Percentiles rank a stretch among this genome's conserved stretches.
These are phyloP conservation scores for Lasioglossum zephyrum DNA, from an alignment of 2,888 invertebrate genomes.

Conservation along the genomic window DNA sequence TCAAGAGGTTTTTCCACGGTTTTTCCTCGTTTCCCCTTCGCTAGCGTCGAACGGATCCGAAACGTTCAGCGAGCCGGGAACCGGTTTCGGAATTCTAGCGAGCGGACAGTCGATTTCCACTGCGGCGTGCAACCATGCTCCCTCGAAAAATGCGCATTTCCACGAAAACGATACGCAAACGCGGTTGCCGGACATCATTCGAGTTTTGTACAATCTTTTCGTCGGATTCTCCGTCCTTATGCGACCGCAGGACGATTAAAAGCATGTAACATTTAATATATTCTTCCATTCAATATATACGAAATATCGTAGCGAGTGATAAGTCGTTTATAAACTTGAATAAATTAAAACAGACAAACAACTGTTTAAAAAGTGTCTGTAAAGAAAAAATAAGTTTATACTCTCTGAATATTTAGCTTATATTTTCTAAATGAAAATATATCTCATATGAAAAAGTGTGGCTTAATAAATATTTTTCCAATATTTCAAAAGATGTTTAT, in stretches of 20 bases:
- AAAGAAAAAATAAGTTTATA: too few species aligned
- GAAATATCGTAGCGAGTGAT: too few species aligned
- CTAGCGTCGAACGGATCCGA: background rate
- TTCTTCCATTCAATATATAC: too few species aligned
- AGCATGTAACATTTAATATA: too few species aligned
- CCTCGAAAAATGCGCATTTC: constrained; percentile 25
- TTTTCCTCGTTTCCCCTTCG: constrained; percentile 38
- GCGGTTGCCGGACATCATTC: background rate
- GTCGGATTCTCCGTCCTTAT: background rate
- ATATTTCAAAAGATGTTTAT: too few species aligned
- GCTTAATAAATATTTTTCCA: too few species aligned
- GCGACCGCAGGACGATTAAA: background rate
- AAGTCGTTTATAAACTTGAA: too few species aligned
- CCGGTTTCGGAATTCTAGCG: constrained; percentile 27
- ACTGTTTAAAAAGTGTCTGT: too few species aligned
- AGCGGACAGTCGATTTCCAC: constrained; percentile 25
- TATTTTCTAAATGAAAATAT: too few species aligned
- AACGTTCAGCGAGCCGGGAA: constrained; percentile 20
- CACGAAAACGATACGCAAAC: background rate
- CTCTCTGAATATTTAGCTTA: too few species aligned
- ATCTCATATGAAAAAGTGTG: too few species aligned
- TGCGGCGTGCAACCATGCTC: background rate
- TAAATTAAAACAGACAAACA: too few species aligned
- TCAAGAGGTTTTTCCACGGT: constrained; percentile 17
- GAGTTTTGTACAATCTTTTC: background rate